These are phyloP conservation scores for Amphipoea oculea DNA, from an alignment of 2,888 invertebrate species.

Conservation along the genomic window DNA sequence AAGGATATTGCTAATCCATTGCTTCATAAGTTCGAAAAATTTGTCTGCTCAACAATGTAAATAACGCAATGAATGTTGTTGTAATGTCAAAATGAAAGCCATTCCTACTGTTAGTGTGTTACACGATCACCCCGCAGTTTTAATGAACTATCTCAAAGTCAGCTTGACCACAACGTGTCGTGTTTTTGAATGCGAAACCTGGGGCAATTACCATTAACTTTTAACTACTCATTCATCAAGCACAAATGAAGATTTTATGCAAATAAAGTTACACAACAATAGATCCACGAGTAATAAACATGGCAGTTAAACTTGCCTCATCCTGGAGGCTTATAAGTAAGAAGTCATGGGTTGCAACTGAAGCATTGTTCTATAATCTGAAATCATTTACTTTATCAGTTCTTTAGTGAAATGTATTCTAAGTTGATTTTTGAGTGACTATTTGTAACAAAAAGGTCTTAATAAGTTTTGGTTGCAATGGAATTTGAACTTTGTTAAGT, in stretches of 20 bases:
- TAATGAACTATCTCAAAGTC: background rate
- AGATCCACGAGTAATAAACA: background rate
- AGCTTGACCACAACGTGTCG: background rate
- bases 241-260: background rate
- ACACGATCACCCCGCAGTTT: background rate
- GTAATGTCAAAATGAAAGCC: background rate
- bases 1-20: background rate
- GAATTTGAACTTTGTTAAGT: no score
- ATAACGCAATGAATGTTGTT: background rate
- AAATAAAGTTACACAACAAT: background rate
- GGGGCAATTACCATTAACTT: slow-evolving; percentile 39
- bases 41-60: background rate
- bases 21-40: background rate
- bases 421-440: no score
- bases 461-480: no score
- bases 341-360: background rate
- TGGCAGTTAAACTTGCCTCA: background rate
- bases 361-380: no score
- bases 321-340: background rate
- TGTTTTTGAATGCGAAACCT: slow-evolving; percentile 16
- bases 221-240: background rate
- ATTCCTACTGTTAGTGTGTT: background rate
- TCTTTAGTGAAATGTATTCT: no score
- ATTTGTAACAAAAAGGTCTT: no score
- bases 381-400: no score